Evolutionary conservation across 2,797 vertebrate genomes (phyloP).

Genomic region (Sebastes melanostomus): DNA sequence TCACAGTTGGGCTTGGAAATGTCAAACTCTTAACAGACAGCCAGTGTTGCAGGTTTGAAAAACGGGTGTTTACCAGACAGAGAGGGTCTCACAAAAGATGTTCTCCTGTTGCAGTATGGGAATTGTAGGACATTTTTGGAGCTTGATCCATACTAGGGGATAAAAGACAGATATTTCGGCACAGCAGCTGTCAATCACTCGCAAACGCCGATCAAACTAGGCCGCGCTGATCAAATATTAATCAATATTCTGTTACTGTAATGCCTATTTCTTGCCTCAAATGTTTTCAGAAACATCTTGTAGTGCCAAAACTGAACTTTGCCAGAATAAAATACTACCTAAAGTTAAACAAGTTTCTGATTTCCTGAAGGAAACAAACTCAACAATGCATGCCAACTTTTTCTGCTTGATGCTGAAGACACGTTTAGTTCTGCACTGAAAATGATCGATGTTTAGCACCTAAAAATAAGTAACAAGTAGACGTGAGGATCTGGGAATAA

Average conservation of each 20-base stretch:
- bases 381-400: background rate
- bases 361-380: background rate
- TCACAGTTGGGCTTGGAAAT: background rate
- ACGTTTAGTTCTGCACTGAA: background rate
- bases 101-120: background rate
- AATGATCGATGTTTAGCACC: background rate
- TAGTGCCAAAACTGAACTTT: background rate
- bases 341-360: background rate
- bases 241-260: too few species aligned
- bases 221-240: too few species aligned
- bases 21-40: too few species aligned
- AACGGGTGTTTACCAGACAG: too few species aligned
- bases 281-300: too few species aligned
- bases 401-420: background rate
- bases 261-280: too few species aligned
- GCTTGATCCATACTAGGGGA: background rate
- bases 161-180: too few species aligned
- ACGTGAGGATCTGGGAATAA: background rate
- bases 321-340: background rate
- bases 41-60: too few species aligned
- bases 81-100: background rate
- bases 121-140: background rate
- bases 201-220: too few species aligned
- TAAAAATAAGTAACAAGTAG: background rate
- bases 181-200: too few species aligned